Percentiles rank a stretch among this genome's conserved stretches.
Conservation (phyloP, 1,140 invertebrate species). For the Doryteuthis pealeii region DNA sequence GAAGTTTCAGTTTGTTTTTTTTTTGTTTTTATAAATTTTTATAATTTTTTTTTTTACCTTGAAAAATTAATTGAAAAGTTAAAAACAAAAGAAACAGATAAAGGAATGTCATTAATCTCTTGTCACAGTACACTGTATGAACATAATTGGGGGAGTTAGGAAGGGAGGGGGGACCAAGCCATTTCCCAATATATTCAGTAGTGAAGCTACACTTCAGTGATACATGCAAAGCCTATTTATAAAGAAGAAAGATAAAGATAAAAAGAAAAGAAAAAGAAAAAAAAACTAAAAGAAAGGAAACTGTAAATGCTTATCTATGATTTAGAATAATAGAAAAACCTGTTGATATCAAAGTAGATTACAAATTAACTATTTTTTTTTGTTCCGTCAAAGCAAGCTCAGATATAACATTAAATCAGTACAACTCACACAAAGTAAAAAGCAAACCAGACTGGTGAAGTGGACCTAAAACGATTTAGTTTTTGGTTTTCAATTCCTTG, state of each 20-base stretch:
- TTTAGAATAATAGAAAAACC: neutral
- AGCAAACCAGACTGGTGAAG: neutral
- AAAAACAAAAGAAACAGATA: too few species aligned
- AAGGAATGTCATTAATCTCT: too few species aligned
- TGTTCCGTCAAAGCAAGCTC: neutral
- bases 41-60: too few species aligned
- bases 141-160: too few species aligned
- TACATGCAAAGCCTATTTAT: neutral
- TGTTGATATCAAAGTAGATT: neutral
- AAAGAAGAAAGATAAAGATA: neutral
- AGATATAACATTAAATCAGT: conserved; percentile 3
- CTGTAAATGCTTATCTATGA: too few species aligned
- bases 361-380: too few species aligned
- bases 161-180: neutral
- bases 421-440: conserved; percentile 1
- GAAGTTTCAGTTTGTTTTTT: too few species aligned
- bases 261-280: neutral
- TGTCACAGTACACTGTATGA: too few species aligned
- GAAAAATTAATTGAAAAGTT: too few species aligned
- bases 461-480: neutral
- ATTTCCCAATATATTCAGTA: neutral
- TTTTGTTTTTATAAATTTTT: too few species aligned
- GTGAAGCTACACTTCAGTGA: neutral
- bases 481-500: too few species aligned
- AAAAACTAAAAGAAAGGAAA: neutral